Conservation (phyloP, 2,888 invertebrate species). For the Melanotus villosus region DNA sequence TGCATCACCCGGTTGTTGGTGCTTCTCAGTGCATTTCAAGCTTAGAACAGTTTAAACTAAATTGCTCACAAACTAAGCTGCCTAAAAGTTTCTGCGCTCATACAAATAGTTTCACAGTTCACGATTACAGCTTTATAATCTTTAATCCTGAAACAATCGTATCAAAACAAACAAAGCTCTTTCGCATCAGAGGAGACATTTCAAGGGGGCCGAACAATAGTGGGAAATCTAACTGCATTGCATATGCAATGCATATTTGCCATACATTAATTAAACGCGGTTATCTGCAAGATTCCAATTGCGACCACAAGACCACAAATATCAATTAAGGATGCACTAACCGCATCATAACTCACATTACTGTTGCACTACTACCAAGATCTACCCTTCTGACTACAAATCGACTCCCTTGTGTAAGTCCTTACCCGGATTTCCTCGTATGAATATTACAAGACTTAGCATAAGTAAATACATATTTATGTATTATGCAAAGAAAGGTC, state of each 20-base stretch:
- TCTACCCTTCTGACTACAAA: conserved; percentile 43
- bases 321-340: conserved; percentile 67
- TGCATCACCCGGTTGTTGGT: no score
- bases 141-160: conserved; percentile 51
- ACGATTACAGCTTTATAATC: conserved; percentile 35
- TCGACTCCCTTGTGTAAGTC: conserved; percentile 15
- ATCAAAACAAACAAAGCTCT: conserved; percentile 54
- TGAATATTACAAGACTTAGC: neutral
- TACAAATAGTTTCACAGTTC: conserved; percentile 1
- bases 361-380: conserved; percentile 57
- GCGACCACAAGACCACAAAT: conserved; percentile 67
- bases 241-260: conserved; percentile 41
- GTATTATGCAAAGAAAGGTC: no score
- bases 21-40: no score
- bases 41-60: no score
- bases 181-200: conserved; percentile 48
- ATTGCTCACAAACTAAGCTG: conserved; percentile 6
- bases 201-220: conserved; percentile 34
- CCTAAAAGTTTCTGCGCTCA: conserved; percentile 5
- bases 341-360: conserved; percentile 66
- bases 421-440: neutral
- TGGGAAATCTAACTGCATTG: conserved; percentile 33
- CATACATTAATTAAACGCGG: conserved; percentile 67
- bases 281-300: conserved; percentile 69
- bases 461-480: no score